phyloP scores from a whole-genome alignment of 1,140 invertebrate genomes.

The Hyles vespertilio region DNA sequence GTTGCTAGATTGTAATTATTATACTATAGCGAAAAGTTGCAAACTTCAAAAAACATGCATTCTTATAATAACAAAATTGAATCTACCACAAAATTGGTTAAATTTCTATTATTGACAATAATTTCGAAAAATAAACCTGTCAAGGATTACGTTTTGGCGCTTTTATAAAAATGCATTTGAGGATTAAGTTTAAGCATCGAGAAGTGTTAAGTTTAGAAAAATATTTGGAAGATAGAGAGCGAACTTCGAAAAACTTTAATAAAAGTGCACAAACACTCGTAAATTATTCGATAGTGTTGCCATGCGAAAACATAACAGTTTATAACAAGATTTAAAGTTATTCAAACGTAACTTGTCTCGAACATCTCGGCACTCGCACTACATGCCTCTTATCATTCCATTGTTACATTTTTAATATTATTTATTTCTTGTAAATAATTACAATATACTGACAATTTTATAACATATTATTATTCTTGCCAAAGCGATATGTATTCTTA shows the following conservation, averaged over 20 bases:
- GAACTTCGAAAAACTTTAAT: constrained; percentile 17
- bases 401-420: constrained; percentile 1
- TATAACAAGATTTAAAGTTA: constrained; percentile 21
- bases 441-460: constrained; percentile 35
- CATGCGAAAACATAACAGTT: constrained; percentile 5
- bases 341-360: constrained; percentile 20
- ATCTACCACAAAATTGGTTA: constrained; percentile 20
- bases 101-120: constrained; percentile 26
- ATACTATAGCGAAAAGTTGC: constrained; percentile 52
- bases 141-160: constrained; percentile 7
- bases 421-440: constrained; percentile 25
- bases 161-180: no score
- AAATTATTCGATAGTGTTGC: constrained; percentile 8
- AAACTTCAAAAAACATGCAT: constrained; percentile 33
- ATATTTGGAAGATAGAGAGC: constrained; percentile 31
- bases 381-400: constrained; percentile 1
- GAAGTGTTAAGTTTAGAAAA: constrained; percentile 52
- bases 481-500: constrained; percentile 73
- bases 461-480: constrained; percentile 45
- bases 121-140: constrained; percentile 11
- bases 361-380: neutral
- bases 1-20: constrained; percentile 47
- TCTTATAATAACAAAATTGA: constrained; percentile 34
- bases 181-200: constrained; percentile 3
- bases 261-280: constrained; percentile 17